phyloP scores from a whole-genome alignment of 2,797 vertebrate species.

The Cossypha polioptera region DNA sequence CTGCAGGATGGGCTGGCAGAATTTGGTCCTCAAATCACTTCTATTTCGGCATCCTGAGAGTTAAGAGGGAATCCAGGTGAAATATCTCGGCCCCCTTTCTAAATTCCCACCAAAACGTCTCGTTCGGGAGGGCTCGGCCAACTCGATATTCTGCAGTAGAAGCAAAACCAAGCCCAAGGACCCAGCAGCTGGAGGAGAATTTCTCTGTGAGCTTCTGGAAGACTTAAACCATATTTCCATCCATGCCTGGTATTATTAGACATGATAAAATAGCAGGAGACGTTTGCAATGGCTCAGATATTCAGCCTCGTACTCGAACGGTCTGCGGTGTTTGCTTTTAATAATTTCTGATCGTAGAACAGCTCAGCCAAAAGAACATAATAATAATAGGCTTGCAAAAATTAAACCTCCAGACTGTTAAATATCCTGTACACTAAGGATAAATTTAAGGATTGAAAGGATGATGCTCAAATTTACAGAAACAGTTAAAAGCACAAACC shows the following conservation, averaged over 20 bases:
- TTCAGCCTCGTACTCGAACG: neutral
- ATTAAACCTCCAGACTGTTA: neutral
- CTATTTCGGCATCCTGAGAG: neutral
- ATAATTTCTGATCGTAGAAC: constrained; percentile 5
- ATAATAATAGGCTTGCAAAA: neutral
- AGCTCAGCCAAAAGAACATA: neutral
- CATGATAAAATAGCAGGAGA: constrained; percentile 20
- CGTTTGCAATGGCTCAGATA: constrained; percentile 18
- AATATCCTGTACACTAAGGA: neutral
- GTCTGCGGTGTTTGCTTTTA: neutral
- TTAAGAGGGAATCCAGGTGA: neutral
- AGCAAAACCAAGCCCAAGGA: neutral
- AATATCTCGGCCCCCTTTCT: neutral
- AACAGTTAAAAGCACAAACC: neutral
- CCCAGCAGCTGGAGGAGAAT: neutral
- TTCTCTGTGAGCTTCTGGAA: neutral
- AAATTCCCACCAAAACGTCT: neutral
- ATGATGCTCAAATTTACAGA: neutral
- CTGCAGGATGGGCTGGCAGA: neutral
- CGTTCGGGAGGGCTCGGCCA: neutral
- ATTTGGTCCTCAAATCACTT: neutral
- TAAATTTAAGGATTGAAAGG: neutral
- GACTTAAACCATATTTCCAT: constrained; percentile 27
- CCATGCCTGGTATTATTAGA: constrained; percentile 44
- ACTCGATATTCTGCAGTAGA: neutral